A percentile compares a stretch with the other conserved stretches of the same genome.
Evolutionary conservation across 2,113 vertebrate species (phyloP).

Genomic region (Salminus brasiliensis): DNA sequence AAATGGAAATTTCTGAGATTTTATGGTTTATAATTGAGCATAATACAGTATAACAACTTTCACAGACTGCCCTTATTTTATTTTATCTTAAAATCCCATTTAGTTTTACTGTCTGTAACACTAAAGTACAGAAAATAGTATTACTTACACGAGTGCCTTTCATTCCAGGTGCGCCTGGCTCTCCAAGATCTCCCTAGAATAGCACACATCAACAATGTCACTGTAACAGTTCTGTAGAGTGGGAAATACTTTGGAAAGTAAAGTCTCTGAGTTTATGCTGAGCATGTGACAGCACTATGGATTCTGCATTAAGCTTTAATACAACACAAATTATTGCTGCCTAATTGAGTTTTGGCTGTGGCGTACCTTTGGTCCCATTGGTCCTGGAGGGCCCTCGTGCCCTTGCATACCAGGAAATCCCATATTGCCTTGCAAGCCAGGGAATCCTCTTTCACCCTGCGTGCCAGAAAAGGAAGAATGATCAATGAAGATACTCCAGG

Average conservation of each 20-base stretch:
- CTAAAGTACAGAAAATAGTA: neutral
- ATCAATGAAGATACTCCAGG: too few species aligned
- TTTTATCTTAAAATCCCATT: neutral
- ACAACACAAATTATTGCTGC: neutral
- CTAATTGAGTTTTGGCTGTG: neutral
- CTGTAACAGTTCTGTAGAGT: neutral
- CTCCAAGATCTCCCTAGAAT: conserved; percentile 86
- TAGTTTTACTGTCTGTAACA: neutral
- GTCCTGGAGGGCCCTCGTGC: conserved; percentile 87
- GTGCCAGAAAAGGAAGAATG: conserved; percentile 11
- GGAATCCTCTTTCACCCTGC: conserved; percentile 91
- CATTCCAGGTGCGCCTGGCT: conserved; percentile 82
- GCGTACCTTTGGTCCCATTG: conserved; percentile 86
- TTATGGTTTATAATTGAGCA: too few species aligned
- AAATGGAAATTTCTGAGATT: too few species aligned
- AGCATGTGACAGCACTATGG: too few species aligned
- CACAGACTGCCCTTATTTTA: neutral
- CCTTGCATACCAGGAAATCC: conserved; percentile 97
- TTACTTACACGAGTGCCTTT: conserved; percentile 93
- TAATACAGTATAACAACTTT: neutral
- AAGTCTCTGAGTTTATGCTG: too few species aligned
- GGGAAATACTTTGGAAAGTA: too few species aligned
- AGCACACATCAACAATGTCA: conserved; percentile 36
- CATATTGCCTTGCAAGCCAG: conserved; percentile 89
- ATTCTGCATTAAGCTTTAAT: neutral